A percentile compares a stretch with the other conserved stretches of the same genome.
Conservation (phyloP, 1,140 invertebrate genomes). For the Cepaea nemoralis region DNA sequence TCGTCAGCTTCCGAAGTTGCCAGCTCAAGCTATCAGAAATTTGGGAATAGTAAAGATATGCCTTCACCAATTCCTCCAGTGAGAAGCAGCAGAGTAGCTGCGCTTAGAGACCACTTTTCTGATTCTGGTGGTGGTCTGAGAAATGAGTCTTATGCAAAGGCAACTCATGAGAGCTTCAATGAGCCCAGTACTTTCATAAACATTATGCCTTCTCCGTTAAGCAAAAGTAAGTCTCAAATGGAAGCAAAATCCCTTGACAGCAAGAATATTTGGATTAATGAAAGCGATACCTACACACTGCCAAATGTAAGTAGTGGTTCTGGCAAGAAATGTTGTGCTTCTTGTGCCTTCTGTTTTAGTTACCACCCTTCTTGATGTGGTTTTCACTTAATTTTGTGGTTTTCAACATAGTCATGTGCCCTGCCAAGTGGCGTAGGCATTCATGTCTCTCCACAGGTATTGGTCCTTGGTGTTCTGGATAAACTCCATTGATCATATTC, state of each 20-base stretch:
- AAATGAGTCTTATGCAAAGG: slow-evolving; percentile 54
- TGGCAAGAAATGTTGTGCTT: too few species aligned
- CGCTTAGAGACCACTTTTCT: not conserved
- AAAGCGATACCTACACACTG: slow-evolving; percentile 51
- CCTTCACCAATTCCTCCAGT: slow-evolving; percentile 34
- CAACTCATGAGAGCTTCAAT: slow-evolving; percentile 61
- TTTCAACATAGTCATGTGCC: too few species aligned
- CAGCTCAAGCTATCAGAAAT: not conserved
- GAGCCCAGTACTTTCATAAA: slow-evolving; percentile 37
- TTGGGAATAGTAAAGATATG: slow-evolving; percentile 34
- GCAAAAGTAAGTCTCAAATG: not conserved
- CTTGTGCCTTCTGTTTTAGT: too few species aligned
- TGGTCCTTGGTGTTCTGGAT: too few species aligned
- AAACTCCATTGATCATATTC: too few species aligned
- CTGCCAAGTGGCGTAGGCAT: too few species aligned
- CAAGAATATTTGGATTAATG: slow-evolving; percentile 45
- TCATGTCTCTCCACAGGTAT: too few species aligned
- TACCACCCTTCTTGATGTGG: too few species aligned
- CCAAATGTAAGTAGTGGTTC: slow-evolving; percentile 46
- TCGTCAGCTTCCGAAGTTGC: slow-evolving; percentile 31
- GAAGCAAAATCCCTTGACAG: not conserved
- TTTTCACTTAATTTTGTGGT: too few species aligned
- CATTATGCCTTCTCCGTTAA: slow-evolving; percentile 9
- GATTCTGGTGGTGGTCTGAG: slow-evolving; percentile 25
- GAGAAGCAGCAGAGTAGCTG: slow-evolving; percentile 2